Evolutionary conservation across 2,113 vertebrate species (phyloP).

Genomic region (Heteronetta atricapilla): DNA sequence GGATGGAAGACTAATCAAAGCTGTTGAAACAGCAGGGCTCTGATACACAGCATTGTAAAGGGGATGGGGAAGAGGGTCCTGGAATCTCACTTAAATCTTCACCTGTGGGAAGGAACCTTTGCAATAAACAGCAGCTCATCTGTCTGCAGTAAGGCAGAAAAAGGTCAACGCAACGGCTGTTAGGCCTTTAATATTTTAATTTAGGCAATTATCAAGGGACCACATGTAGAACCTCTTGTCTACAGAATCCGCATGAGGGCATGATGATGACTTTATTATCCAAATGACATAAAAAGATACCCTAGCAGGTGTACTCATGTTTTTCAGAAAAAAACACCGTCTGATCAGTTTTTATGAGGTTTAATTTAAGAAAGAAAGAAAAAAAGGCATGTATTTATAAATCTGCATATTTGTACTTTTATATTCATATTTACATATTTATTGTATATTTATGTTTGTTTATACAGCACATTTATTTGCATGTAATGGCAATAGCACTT

Average conservation of each 20-base stretch:
- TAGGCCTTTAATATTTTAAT: slow-evolving; percentile 85
- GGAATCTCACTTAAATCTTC: slow-evolving; percentile 69
- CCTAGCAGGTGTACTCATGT: slow-evolving; percentile 60
- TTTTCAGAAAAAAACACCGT: slow-evolving; percentile 42
- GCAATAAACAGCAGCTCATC: slow-evolving; percentile 79
- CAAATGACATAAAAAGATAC: slow-evolving; percentile 74
- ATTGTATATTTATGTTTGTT: not conserved
- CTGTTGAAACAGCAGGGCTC: slow-evolving; percentile 70
- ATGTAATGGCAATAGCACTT: not conserved
- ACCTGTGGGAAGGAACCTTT: slow-evolving; percentile 76
- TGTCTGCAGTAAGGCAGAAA: slow-evolving; percentile 79
- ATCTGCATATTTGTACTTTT: not conserved
- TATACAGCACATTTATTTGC: not conserved
- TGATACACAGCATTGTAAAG: slow-evolving; percentile 11
- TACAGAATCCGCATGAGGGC: slow-evolving; percentile 78
- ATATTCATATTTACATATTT: not conserved
- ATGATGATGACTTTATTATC: slow-evolving; percentile 83
- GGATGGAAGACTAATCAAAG: slow-evolving; percentile 66
- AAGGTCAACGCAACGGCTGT: slow-evolving; percentile 80
- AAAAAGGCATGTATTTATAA: not conserved
- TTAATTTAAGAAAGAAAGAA: not conserved
- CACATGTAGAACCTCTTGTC: slow-evolving; percentile 82
- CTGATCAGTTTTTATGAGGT: slow-evolving; percentile 14
- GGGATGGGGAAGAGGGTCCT: slow-evolving; percentile 52
- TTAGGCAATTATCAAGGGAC: slow-evolving; percentile 82